These are phyloP conservation scores for Sebastes minor DNA, from an alignment of 2,797 vertebrate genomes.

Conservation along the genomic window DNA sequence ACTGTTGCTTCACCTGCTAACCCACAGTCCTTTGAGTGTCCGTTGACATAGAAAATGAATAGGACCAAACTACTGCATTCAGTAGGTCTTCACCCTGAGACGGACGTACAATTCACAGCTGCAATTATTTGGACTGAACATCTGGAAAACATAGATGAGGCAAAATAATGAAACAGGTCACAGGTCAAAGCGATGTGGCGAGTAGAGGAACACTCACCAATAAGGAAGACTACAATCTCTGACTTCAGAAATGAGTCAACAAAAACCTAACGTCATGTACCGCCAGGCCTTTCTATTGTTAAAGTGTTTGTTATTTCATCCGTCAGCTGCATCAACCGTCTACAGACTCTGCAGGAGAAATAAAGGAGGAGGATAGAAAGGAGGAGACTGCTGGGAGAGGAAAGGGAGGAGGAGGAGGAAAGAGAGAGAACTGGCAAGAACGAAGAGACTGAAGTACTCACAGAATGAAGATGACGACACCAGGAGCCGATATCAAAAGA, in stretches of 20 bases:
- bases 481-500: conserved; percentile 65
- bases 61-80: neutral
- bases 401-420: neutral
- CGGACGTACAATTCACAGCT: neutral
- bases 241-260: neutral
- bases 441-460: conserved; percentile 61
- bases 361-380: neutral
- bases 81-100: neutral
- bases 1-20: neutral
- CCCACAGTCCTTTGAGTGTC: neutral
- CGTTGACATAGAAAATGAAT: neutral
- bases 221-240: neutral
- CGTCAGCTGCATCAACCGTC: neutral
- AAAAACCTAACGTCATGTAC: neutral
- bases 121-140: neutral
- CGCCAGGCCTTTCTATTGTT: no score
- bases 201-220: neutral
- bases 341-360: neutral
- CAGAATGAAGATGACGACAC: conserved; percentile 78
- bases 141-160: neutral
- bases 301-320: neutral
- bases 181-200: neutral
- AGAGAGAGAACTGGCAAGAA: neutral
- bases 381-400: no score
- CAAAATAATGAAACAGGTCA: neutral